These are phyloP conservation scores for Ariopsis seemanni DNA, from an alignment of 2,113 vertebrate genomes.

Conservation along the genomic window DNA sequence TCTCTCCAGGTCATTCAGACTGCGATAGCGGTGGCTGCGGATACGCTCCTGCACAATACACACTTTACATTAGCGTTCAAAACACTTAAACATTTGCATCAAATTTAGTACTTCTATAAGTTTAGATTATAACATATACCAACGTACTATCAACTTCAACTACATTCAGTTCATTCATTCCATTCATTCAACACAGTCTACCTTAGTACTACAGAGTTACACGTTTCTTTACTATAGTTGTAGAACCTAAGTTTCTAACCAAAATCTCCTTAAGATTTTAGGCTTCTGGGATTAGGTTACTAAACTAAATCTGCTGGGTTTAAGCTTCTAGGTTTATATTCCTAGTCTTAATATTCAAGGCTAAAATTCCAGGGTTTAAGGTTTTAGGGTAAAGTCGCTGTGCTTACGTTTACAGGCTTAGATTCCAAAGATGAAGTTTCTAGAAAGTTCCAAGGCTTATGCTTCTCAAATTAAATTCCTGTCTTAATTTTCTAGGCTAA, in stretches of 20 bases:
- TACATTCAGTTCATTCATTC: background rate
- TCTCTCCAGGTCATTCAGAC: slow-evolving; percentile 93
- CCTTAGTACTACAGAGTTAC: background rate
- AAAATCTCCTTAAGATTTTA: background rate
- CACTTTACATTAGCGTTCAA: background rate
- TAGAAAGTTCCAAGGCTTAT: too few species aligned
- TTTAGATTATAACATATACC: background rate
- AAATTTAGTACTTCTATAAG: background rate
- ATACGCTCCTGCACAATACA: slow-evolving; percentile 81
- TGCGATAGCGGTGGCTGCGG: slow-evolving; percentile 93
- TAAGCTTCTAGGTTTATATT: too few species aligned
- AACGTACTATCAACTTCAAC: background rate
- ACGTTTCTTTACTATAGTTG: background rate
- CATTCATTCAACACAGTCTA: too few species aligned
- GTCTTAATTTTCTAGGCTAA: background rate
- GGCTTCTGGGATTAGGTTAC: too few species aligned
- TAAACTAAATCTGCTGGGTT: too few species aligned
- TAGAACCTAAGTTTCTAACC: background rate
- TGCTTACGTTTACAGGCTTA: too few species aligned
- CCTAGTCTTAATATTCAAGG: too few species aligned
- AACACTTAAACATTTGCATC: background rate
- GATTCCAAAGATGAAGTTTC: too few species aligned
- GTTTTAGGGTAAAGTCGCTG: too few species aligned
- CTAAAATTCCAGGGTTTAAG: too few species aligned
- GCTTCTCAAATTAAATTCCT: background rate